phyloP scores from a whole-genome alignment of 2,888 invertebrate species.

The Drosophila maculinotata region DNA sequence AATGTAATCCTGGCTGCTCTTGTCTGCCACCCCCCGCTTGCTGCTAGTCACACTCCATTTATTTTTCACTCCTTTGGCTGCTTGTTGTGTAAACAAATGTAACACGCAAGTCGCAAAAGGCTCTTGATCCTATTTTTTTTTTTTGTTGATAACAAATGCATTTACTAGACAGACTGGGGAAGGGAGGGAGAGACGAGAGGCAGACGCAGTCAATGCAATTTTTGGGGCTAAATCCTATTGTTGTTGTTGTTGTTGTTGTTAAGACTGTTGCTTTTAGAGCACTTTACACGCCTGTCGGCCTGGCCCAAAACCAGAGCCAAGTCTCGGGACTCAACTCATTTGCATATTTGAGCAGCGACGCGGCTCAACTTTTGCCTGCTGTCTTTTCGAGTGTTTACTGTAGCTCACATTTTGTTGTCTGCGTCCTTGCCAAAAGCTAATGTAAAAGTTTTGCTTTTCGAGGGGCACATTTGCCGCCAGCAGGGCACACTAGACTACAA shows the following conservation, averaged over 20 bases:
- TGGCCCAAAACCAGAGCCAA: not conserved
- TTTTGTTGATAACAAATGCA: constrained; percentile 35
- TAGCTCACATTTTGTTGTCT: constrained; percentile 28
- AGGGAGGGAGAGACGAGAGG: not conserved
- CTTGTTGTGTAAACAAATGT: constrained; percentile 60
- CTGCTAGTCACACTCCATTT: constrained; percentile 73
- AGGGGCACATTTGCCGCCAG: constrained; percentile 22
- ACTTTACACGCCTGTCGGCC: constrained; percentile 53
- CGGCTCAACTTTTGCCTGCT: constrained; percentile 43
- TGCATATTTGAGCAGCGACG: constrained; percentile 68
- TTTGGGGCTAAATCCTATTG: constrained; percentile 56
- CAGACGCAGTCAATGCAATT: constrained; percentile 55
- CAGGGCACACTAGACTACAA: constrained; percentile 15
- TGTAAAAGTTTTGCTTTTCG: constrained; percentile 64
- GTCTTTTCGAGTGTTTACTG: constrained; percentile 38
- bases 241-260: constrained; percentile 25
- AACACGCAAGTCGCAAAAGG: constrained; percentile 54
- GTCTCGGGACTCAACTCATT: constrained; percentile 56
- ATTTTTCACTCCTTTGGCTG: constrained; percentile 74
- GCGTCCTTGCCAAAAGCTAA: constrained; percentile 54
- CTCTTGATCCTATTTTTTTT: constrained; percentile 32
- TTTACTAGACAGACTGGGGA: constrained; percentile 20
- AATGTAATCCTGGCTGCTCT: constrained; percentile 68
- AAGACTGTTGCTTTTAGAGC: constrained; percentile 45
- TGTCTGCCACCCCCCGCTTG: constrained; percentile 12